A percentile compares a stretch with the other conserved stretches of the same genome.
Conservation (phyloP, 2,113 vertebrate species). For the Seriola aureovittata region DNA sequence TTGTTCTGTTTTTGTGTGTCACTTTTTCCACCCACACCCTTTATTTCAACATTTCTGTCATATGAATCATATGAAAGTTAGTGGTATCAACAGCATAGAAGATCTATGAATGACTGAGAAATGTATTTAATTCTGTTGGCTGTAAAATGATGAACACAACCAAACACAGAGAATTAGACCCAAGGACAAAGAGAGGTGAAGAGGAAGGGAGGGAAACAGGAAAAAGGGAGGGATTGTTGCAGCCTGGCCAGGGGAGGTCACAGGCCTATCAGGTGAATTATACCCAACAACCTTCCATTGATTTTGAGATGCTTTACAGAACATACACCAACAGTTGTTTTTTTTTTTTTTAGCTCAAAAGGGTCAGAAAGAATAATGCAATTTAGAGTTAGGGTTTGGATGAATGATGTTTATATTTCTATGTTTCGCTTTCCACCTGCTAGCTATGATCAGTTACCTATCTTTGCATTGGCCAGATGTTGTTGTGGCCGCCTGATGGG, state of each 20-base stretch:
- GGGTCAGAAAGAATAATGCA: not conserved
- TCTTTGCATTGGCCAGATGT: constrained; percentile 84
- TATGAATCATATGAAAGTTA: not conserved
- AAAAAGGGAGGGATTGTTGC: constrained; percentile 7
- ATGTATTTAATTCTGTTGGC: not conserved
- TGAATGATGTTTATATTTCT: not conserved
- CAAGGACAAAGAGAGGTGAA: constrained; percentile 36
- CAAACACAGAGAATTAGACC: constrained; percentile 9
- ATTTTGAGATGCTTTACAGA: not conserved
- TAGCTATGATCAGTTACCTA: not conserved
- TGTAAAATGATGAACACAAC: constrained; percentile 19
- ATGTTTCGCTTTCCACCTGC: not conserved
- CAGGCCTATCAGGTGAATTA: constrained; percentile 12
- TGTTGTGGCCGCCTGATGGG: constrained; percentile 92
- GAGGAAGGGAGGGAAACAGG: constrained; percentile 41
- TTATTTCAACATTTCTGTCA: not conserved
- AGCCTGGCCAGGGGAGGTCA: not conserved
- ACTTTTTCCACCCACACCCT: not conserved
- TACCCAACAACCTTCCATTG: not conserved
- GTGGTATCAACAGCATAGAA: too few relatives aligned
- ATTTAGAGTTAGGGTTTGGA: not conserved
- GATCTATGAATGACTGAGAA: not conserved
- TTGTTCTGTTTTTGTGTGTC: not conserved
- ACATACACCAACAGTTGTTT: not conserved
- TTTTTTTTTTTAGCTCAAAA: not conserved